These are phyloP conservation scores for Chloropsis hardwickii DNA, from an alignment of 2,113 vertebrate genomes.

Conservation along the genomic window DNA sequence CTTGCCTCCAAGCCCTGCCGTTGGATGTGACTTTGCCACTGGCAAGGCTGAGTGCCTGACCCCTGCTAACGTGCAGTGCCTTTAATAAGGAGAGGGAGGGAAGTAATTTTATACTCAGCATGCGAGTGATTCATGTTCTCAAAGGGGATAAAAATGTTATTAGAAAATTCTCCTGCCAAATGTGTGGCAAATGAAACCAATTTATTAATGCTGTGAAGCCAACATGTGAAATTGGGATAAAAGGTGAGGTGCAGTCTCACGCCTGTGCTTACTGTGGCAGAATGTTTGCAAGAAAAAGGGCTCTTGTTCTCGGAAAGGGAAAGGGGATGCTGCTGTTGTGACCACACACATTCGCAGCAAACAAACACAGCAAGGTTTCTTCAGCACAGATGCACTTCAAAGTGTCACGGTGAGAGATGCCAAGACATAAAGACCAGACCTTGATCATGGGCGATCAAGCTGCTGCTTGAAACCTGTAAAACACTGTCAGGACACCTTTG, in stretches of 20 bases:
- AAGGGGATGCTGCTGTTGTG: not conserved
- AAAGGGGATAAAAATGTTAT: constrained; percentile 67
- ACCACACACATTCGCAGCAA: not conserved
- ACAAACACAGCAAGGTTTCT: not conserved
- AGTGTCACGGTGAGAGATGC: not conserved
- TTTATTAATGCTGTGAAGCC: constrained; percentile 57
- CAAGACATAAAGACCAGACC: not conserved
- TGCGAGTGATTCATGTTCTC: constrained; percentile 55
- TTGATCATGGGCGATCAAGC: not conserved
- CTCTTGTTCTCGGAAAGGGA: not conserved
- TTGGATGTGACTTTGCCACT: constrained; percentile 60
- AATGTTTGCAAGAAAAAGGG: constrained; percentile 2
- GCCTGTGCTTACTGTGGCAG: not conserved
- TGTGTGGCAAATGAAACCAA: constrained; percentile 63
- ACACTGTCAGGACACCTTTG: constrained; percentile 3
- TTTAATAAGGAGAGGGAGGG: constrained; percentile 54
- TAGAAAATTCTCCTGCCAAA: constrained; percentile 65
- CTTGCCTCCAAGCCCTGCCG: constrained; percentile 45
- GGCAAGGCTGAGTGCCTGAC: constrained; percentile 57
- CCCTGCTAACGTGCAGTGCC: constrained; percentile 49
- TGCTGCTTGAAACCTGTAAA: constrained; percentile 11
- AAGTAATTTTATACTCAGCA: constrained; percentile 65
- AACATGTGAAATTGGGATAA: constrained; percentile 53
- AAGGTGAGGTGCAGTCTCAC: not conserved
- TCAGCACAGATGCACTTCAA: not conserved